Evolutionary conservation across 2,888 invertebrate species (phyloP).

Genomic region (Machimus atricapillus): DNA sequence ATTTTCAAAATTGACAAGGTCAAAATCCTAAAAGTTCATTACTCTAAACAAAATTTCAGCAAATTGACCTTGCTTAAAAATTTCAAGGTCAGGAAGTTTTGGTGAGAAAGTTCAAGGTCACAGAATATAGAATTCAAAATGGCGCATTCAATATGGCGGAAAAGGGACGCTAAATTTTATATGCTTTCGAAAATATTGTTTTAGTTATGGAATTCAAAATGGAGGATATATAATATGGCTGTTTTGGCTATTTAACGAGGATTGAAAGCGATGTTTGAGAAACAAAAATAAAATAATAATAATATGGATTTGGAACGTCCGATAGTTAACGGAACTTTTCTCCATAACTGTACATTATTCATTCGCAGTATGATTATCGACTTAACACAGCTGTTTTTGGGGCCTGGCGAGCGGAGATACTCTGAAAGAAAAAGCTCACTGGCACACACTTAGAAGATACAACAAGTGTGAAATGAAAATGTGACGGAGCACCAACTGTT

Average conservation of each 20-base stretch:
- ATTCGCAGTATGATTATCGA: background rate
- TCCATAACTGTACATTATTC: background rate
- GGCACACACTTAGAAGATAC: background rate
- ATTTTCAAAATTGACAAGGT: too few species aligned
- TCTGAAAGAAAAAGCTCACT: background rate
- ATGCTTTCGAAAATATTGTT: too few species aligned
- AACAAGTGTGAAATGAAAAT: background rate
- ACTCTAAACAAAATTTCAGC: too few species aligned
- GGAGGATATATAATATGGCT: background rate
- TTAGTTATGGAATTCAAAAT: too few species aligned
- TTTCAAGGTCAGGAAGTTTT: too few species aligned
- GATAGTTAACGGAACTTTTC: background rate
- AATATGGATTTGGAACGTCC: background rate
- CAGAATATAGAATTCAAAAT: too few species aligned
- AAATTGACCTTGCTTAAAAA: too few species aligned
- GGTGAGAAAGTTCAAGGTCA: too few species aligned
- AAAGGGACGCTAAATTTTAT: too few species aligned
- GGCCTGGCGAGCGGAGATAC: background rate
- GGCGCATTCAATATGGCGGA: too few species aligned
- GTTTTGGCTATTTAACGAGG: too few species aligned
- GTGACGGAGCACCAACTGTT: background rate
- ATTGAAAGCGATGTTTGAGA: background rate
- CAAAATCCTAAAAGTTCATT: too few species aligned
- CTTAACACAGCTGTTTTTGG: conserved; percentile 20
- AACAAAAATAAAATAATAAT: background rate